Evolutionary conservation across 2,888 invertebrate species (phyloP).

Genomic region (Pollenia angustigena): DNA sequence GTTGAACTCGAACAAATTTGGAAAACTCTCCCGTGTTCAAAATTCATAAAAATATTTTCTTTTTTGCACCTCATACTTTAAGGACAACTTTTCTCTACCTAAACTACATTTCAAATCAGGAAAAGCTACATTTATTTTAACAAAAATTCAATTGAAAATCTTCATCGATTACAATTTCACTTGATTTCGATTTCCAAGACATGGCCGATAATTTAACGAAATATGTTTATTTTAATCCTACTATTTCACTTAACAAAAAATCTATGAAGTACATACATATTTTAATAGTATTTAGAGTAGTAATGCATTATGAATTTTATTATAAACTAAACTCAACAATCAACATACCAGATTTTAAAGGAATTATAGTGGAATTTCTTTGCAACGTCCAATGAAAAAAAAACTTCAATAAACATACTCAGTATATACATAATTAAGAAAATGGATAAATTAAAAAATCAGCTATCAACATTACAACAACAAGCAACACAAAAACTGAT

Average conservation of each 20-base stretch:
- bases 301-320: slow-evolving; percentile 11
- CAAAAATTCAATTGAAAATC: too few species aligned
- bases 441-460: not conserved
- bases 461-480: slow-evolving; percentile 60
- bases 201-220: not conserved
- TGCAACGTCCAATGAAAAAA: not conserved
- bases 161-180: too few species aligned
- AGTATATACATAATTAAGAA: slow-evolving; percentile 23
- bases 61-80: too few species aligned
- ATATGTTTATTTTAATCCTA: not conserved
- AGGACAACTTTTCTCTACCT: too few species aligned
- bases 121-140: too few species aligned
- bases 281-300: not conserved
- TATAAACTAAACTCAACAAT: slow-evolving; percentile 33
- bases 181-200: too few species aligned
- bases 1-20: too few species aligned
- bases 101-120: too few species aligned
- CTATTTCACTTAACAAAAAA: not conserved
- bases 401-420: slow-evolving; percentile 31
- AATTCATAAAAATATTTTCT: too few species aligned
- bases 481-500: not conserved
- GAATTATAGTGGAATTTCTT: not conserved
- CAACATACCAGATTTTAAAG: slow-evolving; percentile 41
- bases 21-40: too few species aligned
- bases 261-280: not conserved